These are phyloP conservation scores for Athetis lepigone DNA, from an alignment of 2,888 invertebrate genomes.

Conservation along the genomic window DNA sequence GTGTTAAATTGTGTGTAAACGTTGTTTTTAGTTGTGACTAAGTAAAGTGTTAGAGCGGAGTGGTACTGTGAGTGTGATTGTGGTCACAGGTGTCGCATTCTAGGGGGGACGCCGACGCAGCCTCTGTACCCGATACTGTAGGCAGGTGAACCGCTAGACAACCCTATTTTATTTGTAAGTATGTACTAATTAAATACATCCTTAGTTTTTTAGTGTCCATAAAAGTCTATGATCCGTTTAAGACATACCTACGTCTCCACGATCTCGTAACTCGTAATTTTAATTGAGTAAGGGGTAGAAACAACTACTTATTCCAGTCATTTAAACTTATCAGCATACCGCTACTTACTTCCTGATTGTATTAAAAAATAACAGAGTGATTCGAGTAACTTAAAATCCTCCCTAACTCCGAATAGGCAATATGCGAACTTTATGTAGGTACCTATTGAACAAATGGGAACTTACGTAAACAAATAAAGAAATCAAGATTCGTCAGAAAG, in stretches of 20 bases:
- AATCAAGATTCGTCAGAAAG: no score
- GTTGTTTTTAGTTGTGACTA: constrained; percentile 59
- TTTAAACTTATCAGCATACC: no score
- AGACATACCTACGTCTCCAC: not conserved
- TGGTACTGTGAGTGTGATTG: constrained; percentile 80
- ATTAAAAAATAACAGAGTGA: no score
- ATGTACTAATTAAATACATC: constrained; percentile 62
- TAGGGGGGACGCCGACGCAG: constrained; percentile 84
- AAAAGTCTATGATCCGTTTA: constrained; percentile 1
- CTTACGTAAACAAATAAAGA: no score
- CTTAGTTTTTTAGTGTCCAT: not conserved
- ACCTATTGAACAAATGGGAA: no score
- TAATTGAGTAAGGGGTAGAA: no score
- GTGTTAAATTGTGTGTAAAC: constrained; percentile 59
- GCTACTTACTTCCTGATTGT: not conserved
- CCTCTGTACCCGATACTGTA: constrained; percentile 78
- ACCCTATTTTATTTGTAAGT: constrained; percentile 74
- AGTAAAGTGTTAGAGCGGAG: constrained; percentile 66
- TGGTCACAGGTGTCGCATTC: constrained; percentile 89
- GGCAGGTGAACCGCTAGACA: constrained; percentile 82
- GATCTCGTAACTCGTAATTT: not conserved
- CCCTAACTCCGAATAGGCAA: no score
- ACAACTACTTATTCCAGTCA: no score
- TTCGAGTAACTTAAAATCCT: no score
- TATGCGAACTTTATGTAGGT: no score